These are phyloP conservation scores for Hippopotamus amphibius DNA, from an alignment of 2,113 vertebrate genomes.

Conservation along the genomic window DNA sequence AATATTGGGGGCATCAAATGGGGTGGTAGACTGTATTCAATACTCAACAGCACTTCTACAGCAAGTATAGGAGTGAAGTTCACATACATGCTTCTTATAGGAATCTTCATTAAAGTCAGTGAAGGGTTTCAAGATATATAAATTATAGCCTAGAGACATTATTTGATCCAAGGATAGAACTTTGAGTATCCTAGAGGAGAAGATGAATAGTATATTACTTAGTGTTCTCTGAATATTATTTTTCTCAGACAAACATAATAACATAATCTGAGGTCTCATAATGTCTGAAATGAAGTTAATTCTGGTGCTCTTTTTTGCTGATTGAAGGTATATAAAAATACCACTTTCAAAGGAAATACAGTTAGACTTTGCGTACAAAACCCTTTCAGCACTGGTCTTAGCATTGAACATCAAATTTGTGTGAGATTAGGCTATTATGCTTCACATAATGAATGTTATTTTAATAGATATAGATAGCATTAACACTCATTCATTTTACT, in stretches of 20 bases:
- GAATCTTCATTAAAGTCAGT: neutral
- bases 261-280: neutral
- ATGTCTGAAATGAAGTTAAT: neutral
- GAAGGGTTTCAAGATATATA: neutral
- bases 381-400: neutral
- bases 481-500: neutral
- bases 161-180: neutral
- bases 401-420: neutral
- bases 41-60: neutral
- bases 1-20: neutral
- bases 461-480: neutral
- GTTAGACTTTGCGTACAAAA: neutral
- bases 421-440: neutral
- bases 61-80: neutral
- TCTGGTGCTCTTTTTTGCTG: neutral
- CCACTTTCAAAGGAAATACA: constrained; percentile 12
- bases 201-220: neutral
- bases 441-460: constrained; percentile 10
- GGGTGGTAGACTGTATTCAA: neutral
- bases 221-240: neutral
- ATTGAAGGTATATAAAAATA: neutral
- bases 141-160: neutral
- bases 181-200: neutral
- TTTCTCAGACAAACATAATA: neutral
- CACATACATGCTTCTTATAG: neutral